phyloP scores from a whole-genome alignment of 37 sponge, comb jelly and placozoan genomes.

The Tethya wilhelma region DNA sequence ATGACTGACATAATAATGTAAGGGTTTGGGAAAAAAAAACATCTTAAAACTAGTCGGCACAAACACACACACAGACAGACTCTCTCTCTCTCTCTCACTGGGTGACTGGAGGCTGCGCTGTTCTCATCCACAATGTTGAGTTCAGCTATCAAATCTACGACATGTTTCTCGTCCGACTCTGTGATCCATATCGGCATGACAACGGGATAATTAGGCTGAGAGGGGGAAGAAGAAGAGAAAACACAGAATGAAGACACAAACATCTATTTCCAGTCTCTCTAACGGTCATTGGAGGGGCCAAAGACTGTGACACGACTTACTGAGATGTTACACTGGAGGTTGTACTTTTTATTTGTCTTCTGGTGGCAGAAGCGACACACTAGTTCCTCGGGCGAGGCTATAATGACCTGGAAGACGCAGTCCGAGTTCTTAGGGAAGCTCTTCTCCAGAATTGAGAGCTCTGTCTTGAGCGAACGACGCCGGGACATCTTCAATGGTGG shows the following conservation, averaged over 20 bases:
- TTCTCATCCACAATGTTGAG: slow-evolving; percentile 70
- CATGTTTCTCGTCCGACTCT: slow-evolving; percentile 47
- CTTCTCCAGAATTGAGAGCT: slow-evolving; percentile 80
- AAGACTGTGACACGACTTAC: slow-evolving; percentile 38
- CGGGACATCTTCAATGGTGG: too few species aligned
- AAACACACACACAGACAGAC: background rate
- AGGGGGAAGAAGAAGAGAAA: background rate
- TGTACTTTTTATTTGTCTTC: slow-evolving; percentile 24
- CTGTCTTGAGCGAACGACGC: slow-evolving; percentile 13
- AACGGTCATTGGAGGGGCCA: too few species aligned
- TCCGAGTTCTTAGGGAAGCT: slow-evolving; percentile 63
- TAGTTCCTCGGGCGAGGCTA: slow-evolving; percentile 73
- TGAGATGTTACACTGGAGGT: slow-evolving; percentile 72
- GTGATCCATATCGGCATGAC: slow-evolving; percentile 82
- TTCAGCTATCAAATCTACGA: slow-evolving; percentile 60
- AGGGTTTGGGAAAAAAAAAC: too few species aligned
- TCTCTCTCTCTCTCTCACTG: background rate
- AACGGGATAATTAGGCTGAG: slow-evolving; percentile 77
- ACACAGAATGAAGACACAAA: background rate
- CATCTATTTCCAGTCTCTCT: background rate
- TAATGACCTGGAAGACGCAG: slow-evolving; percentile 55
- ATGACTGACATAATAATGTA: background rate
- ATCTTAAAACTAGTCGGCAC: too few species aligned
- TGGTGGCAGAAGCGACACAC: slow-evolving; percentile 64
- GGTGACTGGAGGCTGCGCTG: slow-evolving; percentile 25